Conservation (phyloP, 2,888 invertebrate genomes). For the Vesta saturnalis region DNA sequence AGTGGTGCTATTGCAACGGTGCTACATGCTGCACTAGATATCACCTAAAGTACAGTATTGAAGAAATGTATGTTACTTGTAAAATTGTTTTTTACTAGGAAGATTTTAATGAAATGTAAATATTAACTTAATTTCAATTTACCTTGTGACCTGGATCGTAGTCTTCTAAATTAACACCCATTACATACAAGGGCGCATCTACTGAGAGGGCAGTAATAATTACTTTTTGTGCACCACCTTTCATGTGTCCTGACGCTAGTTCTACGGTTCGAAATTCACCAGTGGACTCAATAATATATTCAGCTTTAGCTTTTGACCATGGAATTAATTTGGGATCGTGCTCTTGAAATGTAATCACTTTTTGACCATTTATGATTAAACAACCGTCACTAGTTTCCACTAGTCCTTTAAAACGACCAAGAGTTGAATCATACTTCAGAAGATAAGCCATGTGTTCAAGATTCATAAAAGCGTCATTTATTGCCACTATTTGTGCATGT, state of each 20-base stretch:
- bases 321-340: conserved; percentile 69
- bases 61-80: too few relatives aligned
- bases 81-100: too few relatives aligned
- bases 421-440: conserved; percentile 90
- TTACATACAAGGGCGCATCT: conserved; percentile 79
- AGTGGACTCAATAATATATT: conserved; percentile 78
- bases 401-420: conserved; percentile 70
- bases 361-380: conserved; percentile 50
- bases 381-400: conserved; percentile 56
- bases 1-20: conserved; percentile 86
- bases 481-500: conserved; percentile 70
- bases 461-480: conserved; percentile 87
- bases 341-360: neutral
- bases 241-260: conserved; percentile 67
- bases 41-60: conserved; percentile 57
- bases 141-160: conserved; percentile 62
- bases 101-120: too few relatives aligned
- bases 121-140: neutral
- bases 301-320: conserved; percentile 71
- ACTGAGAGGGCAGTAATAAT: conserved; percentile 72
- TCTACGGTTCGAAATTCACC: conserved; percentile 78
- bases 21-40: conserved; percentile 84
- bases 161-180: conserved; percentile 75
- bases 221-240: conserved; percentile 58
- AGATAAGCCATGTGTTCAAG: conserved; percentile 87